Base-by-base conservation (phyloP, 1,140 invertebrate genomes). In the Heliconius hermathena region DNA sequence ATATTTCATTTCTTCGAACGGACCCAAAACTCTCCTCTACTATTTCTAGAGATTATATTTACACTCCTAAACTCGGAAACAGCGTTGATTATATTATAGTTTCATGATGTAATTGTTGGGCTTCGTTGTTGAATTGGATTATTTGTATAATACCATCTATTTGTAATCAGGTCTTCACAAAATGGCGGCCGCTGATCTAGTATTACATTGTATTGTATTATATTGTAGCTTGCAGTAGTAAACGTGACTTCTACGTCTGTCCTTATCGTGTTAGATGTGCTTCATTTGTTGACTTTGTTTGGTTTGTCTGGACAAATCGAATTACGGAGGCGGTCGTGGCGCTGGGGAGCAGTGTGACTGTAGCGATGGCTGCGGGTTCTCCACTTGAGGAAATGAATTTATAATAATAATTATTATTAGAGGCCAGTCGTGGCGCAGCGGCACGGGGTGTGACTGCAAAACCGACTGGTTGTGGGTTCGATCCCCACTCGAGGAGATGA, bases 51-150 rank as follows among this genome's bases (percentile, higher is more conserved):
- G 5, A 13, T 26, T 16, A 16, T 26, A 66, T 66, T 26, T 5
- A 26, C 60, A 76, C 16, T 70, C 11, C 8, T 8, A n/a, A 70
- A 20, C 22, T 76, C 38, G 74, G 57, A 71, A 49, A 70, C 41
- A 76, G 22, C 60, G 20, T 66, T 66, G 60, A 66, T 60, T 60
- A 11, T 66, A 66, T 66, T 66, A 66, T 29, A 66, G 41, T 13
- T 46, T 16, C 60, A 66, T 49, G 52, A 76, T 46, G 60, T 38
- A 76, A 76, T 76, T 71, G 60, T 60, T 22, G 13, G 74, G 74
- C 60, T 76, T 76, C 74, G 6, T 20, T 46, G 36, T 71, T 49
- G 74, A 76, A 76, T 76, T 71, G 74, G 74, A 76, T 76, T 76
- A 76, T 70, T 75, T 49, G 60, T 76, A 41, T 49, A 41, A 70